Conservation (phyloP, 2,113 vertebrate species). For the Daphoenositta chrysoptera region DNA sequence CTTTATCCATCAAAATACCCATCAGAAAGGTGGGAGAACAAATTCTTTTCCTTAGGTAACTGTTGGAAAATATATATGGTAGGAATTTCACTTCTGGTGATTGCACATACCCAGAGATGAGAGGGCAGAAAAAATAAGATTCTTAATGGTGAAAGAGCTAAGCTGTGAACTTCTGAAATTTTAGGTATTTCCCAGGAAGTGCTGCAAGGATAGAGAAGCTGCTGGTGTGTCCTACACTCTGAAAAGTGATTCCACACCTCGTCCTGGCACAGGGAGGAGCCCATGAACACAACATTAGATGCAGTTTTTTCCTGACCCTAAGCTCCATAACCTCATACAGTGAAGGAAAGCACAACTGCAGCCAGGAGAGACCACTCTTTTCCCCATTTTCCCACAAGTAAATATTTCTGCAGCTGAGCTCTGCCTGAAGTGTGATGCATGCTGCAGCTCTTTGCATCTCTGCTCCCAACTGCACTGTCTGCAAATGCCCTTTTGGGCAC, state of each 20-base stretch:
- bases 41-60: background rate
- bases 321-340: background rate
- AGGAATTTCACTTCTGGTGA: background rate
- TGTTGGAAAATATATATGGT: background rate
- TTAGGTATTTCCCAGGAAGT: background rate
- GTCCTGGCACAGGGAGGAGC: background rate
- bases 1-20: background rate
- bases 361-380: background rate
- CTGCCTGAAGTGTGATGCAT: background rate
- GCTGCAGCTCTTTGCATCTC: background rate
- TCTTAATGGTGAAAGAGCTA: background rate
- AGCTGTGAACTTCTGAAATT: background rate
- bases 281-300: accelerated
- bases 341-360: background rate
- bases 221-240: background rate
- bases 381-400: background rate
- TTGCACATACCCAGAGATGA: background rate
- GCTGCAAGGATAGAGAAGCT: background rate
- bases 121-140: background rate
- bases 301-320: background rate
- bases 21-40: background rate
- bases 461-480: background rate
- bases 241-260: background rate
- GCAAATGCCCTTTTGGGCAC: slow-evolving; percentile 2
- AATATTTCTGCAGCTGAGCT: background rate